Evolutionary conservation across 2,797 vertebrate species (phyloP).

Genomic region (Xyrichtys novacula): DNA sequence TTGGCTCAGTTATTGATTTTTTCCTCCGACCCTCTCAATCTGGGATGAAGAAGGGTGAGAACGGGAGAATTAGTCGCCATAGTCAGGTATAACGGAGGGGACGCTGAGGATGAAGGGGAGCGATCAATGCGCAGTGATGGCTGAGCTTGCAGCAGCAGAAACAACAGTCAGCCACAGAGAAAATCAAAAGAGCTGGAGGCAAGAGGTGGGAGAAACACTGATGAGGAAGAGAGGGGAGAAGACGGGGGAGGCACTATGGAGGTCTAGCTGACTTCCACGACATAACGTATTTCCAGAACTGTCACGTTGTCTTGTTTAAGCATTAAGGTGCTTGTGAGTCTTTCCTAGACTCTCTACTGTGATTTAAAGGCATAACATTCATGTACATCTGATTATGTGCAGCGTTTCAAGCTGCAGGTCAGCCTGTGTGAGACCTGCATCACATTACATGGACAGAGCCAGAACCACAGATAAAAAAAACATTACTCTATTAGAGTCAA

Average conservation of each 20-base stretch:
- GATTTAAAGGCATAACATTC: too few species aligned
- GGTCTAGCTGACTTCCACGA: conserved; percentile 8
- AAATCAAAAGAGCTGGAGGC: conserved; percentile 73
- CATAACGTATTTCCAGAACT: neutral
- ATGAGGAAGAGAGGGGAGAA: conserved; percentile 37
- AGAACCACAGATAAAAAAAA: too few species aligned
- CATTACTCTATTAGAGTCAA: too few species aligned
- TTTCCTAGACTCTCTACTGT: too few species aligned
- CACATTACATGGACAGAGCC: too few species aligned
- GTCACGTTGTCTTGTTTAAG: conserved; percentile 5
- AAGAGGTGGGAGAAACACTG: conserved; percentile 73
- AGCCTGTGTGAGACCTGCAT: too few species aligned
- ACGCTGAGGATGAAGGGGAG: conserved; percentile 80
- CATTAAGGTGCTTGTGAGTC: neutral
- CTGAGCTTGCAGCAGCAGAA: conserved; percentile 84
- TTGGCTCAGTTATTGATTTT: conserved; percentile 93
- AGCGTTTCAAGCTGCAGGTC: too few species aligned
- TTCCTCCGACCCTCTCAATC: conserved; percentile 86
- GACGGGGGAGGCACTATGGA: conserved; percentile 18
- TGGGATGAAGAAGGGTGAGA: conserved; percentile 85
- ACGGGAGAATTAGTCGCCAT: conserved; percentile 78
- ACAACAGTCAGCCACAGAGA: conserved; percentile 74
- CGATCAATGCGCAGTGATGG: conserved; percentile 89
- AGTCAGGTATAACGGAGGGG: conserved; percentile 75
- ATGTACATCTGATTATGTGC: too few species aligned